Base-by-base conservation (phyloP, 2,113 vertebrate genomes). In the Scartelaos histophorus region DNA sequence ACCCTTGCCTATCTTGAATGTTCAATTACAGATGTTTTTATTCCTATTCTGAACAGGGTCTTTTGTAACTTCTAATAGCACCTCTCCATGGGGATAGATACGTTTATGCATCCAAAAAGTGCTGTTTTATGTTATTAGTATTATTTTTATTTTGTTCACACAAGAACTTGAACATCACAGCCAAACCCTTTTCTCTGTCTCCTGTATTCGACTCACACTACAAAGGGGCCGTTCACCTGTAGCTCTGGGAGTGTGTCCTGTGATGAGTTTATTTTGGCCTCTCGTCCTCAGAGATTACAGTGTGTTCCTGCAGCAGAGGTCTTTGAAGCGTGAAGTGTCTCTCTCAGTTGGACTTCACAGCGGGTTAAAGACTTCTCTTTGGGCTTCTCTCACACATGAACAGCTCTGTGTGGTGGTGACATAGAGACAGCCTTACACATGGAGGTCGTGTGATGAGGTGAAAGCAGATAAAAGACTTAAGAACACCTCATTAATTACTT, bases 381-480 rank as follows among this genome's bases (percentile, higher is more conserved):
- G 76, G 70, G 70, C 73, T 85, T 66, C 49, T 60, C 56, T 67
- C 64, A 62, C n/a, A 43, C 77, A 73, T 79, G 82, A 73, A 84
- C 82, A 80, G 61, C 34, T 67, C 17, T 15, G 21, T 19, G 67
- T 43, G 38, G 16, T 67, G 16, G 51, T 76, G 24, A 38, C 45
- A 29, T 19, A 67, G 65, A 54, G 70, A 29, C 11, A 1, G 57
- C 68, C 64, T 22, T 45, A 54, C 34, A 73, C 73, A 64, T 54
- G 35, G 35, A n/a, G 56, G 74, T 66, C 58, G 17, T 38, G 34
- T 19, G 13, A 29, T 5, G 58, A 7, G 13, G 1, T 7, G 9
- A 29, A 9, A 19, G 15, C 6, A 38, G 61, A 64, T 64, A n/a
- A n/a, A 38, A 35, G 16, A 1, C 7, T 35, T 19, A 17, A 35